Evolutionary conservation across 2,888 invertebrate species (phyloP), one percentile per base, ranked within the genome.

Genomic region (Amphimallon solstitiale): DNA sequence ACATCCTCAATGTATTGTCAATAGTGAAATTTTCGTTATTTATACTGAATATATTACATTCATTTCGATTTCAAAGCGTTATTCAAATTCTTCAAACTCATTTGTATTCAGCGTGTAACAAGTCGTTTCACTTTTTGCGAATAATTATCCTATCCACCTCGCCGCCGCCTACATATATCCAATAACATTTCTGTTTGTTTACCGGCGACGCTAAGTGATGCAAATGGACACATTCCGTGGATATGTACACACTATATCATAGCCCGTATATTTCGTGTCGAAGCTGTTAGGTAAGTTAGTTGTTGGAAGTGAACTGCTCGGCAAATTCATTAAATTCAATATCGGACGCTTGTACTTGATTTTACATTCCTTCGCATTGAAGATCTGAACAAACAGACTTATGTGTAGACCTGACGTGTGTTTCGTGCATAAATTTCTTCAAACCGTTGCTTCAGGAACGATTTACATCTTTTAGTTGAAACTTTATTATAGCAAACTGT

Each of bases 201-300:
- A 65, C 65, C 68, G 67, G 68, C 70, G 56, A 68, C 68, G 68
- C 69, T 71, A 73, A 73, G 68, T 69, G 68, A 73, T 71, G 71
- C 70, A 71, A 72, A 70, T 72, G 68, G 68, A 66, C 65, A 67
- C 67, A 65, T 70, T 66, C 71, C 73, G 73, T 73, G 73, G 71
- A 71, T 72, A 73, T 59, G 48, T 59, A 34, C 29, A 34, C 29
- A 59, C 34, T 59, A 45, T 59, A 59, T 59, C 56, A 59, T 59
- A 45, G 29, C 29, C 29, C 29, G 15, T 63, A 60, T 9, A 15
- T 43, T 14, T 43, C 43, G 40, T 29, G 29, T 59, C 43, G 43
- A 59, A 59, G 21, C 21, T 14, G 12, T 38, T 40, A 45, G n/a
- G 51, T 52, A 37, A 29, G 40, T 54, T 54, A 54, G 54, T 40